Evolutionary conservation across 2,888 invertebrate species (phyloP).

Genomic region (Chrysolina oricalcia): DNA sequence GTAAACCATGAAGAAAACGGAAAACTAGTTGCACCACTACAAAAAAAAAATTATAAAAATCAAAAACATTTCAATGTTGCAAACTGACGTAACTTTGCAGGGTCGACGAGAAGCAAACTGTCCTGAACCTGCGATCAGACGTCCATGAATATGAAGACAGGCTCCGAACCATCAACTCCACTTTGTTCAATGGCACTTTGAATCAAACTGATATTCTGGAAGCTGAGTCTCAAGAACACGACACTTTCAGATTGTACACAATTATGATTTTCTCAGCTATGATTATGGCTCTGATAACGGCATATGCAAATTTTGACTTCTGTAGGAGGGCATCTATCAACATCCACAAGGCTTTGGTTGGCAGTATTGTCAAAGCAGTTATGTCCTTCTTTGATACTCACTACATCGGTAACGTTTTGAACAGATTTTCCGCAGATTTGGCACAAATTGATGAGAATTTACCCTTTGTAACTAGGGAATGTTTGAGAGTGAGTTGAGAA

Average conservation of each 20-base stretch:
- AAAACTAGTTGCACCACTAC: no score
- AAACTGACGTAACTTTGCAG: no score
- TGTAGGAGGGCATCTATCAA: constrained; percentile 79
- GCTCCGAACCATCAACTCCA: constrained; percentile 28
- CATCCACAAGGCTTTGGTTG: constrained; percentile 61
- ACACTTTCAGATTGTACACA: constrained; percentile 43
- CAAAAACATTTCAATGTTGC: no score
- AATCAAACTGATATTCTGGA: constrained; percentile 12
- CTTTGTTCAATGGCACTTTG: neutral
- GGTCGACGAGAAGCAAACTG: constrained; percentile 55
- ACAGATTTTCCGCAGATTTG: constrained; percentile 64
- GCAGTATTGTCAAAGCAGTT: constrained; percentile 57
- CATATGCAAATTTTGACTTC: constrained; percentile 80
- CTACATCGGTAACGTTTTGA: constrained; percentile 64
- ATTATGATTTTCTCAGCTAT: constrained; percentile 45
- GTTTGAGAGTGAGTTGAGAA: constrained; percentile 54
- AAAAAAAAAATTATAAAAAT: no score
- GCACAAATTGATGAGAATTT: constrained; percentile 61
- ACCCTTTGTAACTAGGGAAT: constrained; percentile 55
- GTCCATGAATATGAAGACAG: neutral
- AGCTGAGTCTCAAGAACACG: constrained; percentile 21
- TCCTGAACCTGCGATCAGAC: constrained; percentile 37
- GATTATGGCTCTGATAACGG: constrained; percentile 45
- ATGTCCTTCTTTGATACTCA: constrained; percentile 65
- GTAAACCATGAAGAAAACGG: no score